Conservation (phyloP, 2,113 vertebrate species). For the Balaeniceps rex region DNA sequence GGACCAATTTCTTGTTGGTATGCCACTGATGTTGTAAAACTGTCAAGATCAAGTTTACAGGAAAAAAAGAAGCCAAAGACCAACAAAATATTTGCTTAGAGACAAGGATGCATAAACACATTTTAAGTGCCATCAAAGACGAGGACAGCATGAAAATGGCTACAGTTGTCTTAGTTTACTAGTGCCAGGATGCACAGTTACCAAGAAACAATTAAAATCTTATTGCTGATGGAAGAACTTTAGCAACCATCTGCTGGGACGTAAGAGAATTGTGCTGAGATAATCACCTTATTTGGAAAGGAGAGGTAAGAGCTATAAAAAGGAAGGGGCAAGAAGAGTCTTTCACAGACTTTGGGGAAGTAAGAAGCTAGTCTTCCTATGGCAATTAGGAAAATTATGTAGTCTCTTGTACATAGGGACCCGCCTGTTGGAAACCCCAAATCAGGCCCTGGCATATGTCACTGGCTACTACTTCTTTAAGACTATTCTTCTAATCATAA, state of each 20-base stretch:
- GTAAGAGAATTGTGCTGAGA: neutral
- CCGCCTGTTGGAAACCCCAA: neutral
- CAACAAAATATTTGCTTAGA: neutral
- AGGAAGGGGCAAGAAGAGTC: neutral
- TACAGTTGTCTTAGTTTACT: neutral
- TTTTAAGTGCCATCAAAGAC: neutral
- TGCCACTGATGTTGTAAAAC: constrained; percentile 74
- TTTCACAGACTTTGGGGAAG: neutral
- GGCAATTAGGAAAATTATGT: neutral
- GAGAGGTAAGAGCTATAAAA: neutral
- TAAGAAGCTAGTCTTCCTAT: neutral
- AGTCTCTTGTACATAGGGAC: neutral
- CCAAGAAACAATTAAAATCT: neutral
- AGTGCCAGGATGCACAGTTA: neutral
- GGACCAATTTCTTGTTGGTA: constrained; percentile 70
- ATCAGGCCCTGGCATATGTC: neutral
- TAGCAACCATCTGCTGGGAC: neutral
- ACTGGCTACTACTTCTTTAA: neutral
- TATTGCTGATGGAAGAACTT: neutral
- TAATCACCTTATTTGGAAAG: neutral
- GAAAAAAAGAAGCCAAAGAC: neutral
- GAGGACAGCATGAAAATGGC: neutral
- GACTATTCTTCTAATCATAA: neutral
- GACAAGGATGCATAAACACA: neutral
- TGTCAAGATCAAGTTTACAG: constrained; percentile 20